These are phyloP conservation scores for Cavia aperea DNA, from an alignment of 2,113 vertebrate species.

Conservation along the genomic window DNA sequence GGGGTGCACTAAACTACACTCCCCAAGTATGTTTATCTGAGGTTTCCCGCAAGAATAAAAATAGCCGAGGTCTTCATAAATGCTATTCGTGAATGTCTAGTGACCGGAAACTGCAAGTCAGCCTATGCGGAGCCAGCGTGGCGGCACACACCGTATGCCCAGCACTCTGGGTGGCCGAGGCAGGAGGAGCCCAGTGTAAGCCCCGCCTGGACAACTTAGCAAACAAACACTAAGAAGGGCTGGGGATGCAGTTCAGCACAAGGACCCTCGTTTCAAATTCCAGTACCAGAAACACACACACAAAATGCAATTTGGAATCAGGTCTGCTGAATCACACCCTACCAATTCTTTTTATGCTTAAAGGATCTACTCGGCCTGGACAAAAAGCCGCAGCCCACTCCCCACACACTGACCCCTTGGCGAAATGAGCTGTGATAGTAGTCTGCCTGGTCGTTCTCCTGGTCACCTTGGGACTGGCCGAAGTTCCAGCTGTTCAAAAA, in stretches of 20 bases:
- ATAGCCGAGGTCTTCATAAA: neutral
- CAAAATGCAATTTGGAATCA: neutral
- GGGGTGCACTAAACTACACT: neutral
- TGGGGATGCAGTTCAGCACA: neutral
- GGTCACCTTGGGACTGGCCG: constrained; percentile 81
- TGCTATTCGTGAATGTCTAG: neutral
- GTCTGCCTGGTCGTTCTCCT: constrained; percentile 87
- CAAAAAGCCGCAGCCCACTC: neutral
- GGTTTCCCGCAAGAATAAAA: neutral
- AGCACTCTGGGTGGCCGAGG: neutral
- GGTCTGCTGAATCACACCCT: neutral
- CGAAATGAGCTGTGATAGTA: constrained; percentile 84
- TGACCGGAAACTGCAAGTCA: neutral
- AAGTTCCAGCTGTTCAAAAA: constrained; percentile 75
- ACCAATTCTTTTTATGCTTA: neutral
- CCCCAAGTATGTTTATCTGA: neutral
- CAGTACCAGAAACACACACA: neutral
- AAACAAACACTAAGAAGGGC: neutral
- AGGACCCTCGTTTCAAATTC: neutral
- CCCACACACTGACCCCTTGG: constrained; percentile 83
- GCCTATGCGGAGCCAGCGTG: neutral
- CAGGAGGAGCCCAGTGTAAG: neutral
- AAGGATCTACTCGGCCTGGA: neutral
- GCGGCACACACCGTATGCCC: neutral
- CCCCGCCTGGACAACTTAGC: neutral